Evolutionary conservation across 2,113 vertebrate species (phyloP), one percentile per base, ranked within the genome.

Genomic region (Gambusia holbrooki): DNA sequence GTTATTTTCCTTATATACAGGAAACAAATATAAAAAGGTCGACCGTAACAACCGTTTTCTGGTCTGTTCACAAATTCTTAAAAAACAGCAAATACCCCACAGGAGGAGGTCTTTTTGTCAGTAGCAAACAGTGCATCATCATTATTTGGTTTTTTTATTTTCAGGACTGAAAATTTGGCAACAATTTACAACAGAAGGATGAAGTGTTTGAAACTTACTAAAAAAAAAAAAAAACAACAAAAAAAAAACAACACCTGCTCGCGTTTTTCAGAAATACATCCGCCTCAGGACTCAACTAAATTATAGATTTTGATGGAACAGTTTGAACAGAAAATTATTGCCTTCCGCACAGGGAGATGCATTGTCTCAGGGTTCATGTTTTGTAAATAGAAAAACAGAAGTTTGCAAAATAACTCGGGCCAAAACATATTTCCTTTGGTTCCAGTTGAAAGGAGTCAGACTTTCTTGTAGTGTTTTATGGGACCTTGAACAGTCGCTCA

Each of bases 61-160:
- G 51, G 51, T 58, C 51, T 3, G 22, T 58, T 58, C 51, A 58
- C 51, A 58, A n/a, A 25, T n/a, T 25, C 22, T 58, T 10, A 25
- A 58, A 54, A 25, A 58, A 58, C 6, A 17, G 14, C 12, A 63
- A 63, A 32, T 63, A 3, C 32, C 13, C 13, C 28, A 30, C 42
- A 40, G n/a, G n/a, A 70, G 32, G 14, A 5, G 28, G 54, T 45
- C 54, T 60, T 40, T n/a, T 62, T 66, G 25, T 70, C n/a, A 58
- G 33, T 37, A 58, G 13, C 17, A 76, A 69, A 61, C 12, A 73
- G 73, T 79, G 73, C 70, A 69, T 71, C 67, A 69, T 71, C 67
- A 69, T 71, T 71, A 67, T 58, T 78, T 61, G 28, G 58, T 64
- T 58, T 76, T 76, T 71, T 29, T 71, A 62, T 33, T 72, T 75